A percentile compares a stretch with the other conserved stretches of the same genome.
These are phyloP conservation scores for Sipunculus nudus DNA, from an alignment of 2,888 invertebrate species.

Conservation along the genomic window DNA sequence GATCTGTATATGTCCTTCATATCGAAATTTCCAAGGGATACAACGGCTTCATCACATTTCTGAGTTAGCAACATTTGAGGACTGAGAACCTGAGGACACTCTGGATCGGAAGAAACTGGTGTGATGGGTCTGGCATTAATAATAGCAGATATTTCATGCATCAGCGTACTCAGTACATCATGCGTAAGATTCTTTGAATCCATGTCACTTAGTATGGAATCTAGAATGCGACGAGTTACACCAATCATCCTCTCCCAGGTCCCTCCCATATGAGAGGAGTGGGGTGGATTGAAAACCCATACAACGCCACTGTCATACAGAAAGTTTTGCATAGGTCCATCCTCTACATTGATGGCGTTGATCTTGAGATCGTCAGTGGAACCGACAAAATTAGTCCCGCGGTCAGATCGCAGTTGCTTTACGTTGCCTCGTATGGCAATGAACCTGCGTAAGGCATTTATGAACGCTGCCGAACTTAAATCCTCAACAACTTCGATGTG, in stretches of 20 bases:
- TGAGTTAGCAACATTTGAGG: neutral
- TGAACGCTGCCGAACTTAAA: neutral
- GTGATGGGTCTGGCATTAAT: neutral
- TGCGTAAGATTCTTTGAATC: neutral
- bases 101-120: neutral
- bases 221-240: neutral
- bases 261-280: conserved; percentile 2
- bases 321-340: no score
- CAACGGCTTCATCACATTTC: neutral
- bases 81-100: neutral
- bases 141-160: neutral
- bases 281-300: conserved; percentile 8
- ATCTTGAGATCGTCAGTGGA: neutral
- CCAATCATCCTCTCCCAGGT: neutral
- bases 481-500: conserved; percentile 1
- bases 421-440: neutral
- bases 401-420: neutral
- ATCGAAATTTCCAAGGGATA: conserved; percentile 23
- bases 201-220: neutral
- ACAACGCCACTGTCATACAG: neutral
- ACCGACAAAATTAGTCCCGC: conserved; percentile 1
- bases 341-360: neutral
- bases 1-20: conserved; percentile 19
- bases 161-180: neutral
- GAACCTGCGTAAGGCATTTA: conserved; percentile 8